phyloP scores from a whole-genome alignment of 2,113 vertebrate genomes.

The Nerophis lumbriciformis region DNA sequence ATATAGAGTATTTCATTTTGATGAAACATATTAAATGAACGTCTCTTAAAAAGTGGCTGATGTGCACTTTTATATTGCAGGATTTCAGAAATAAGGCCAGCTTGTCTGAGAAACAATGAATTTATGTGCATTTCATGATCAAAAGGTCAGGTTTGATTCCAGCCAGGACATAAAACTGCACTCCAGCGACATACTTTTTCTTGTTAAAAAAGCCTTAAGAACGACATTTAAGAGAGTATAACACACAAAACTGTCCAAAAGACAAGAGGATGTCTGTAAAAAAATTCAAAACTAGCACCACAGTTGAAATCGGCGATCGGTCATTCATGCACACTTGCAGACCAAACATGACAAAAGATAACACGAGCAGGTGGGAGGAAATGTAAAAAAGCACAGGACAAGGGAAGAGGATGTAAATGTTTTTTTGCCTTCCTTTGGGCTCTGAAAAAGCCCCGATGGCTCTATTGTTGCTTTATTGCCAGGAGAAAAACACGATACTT shows the following conservation, averaged over 20 bases:
- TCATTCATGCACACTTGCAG: slow-evolving; percentile 28
- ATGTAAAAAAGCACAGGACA: slow-evolving; percentile 35
- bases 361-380: slow-evolving; percentile 53
- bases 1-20: not conserved
- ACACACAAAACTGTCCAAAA: slow-evolving; percentile 36
- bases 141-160: not conserved
- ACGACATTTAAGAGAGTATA: slow-evolving; percentile 38
- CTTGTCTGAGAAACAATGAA: not conserved
- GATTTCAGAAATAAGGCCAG: not conserved
- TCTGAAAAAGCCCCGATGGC: slow-evolving; percentile 23
- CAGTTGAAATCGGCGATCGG: slow-evolving; percentile 55
- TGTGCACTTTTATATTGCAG: not conserved
- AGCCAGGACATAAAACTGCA: not conserved
- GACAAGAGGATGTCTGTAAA: slow-evolving; percentile 38
- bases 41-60: not conserved
- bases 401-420: slow-evolving; percentile 37
- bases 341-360: slow-evolving; percentile 10
- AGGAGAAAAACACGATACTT: not conserved
- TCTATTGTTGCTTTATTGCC: slow-evolving; percentile 8
- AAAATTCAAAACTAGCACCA: slow-evolving; percentile 48
- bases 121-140: not conserved
- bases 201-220: slow-evolving; percentile 29
- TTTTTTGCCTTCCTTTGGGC: slow-evolving; percentile 49
- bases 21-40: too few species aligned
- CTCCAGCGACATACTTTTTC: slow-evolving; percentile 45